Base-by-base conservation (phyloP, 2,888 invertebrate species). In the Cabera pusaria region DNA sequence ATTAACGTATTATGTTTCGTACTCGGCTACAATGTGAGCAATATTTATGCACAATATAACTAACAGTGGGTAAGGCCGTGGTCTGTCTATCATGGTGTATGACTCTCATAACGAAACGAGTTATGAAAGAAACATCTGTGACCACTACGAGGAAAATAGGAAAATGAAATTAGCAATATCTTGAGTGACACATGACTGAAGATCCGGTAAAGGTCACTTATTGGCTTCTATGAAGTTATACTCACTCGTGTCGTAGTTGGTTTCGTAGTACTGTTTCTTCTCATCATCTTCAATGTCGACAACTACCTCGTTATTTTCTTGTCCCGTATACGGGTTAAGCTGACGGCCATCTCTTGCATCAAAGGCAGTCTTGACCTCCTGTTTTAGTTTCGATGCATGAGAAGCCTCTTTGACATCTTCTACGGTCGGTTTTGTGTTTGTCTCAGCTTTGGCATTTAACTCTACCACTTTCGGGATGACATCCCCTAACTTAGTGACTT, bases 171-270 rank as follows among this genome's bases (percentile, higher is more conserved):
- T 14, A 14, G 14, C n/a, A n/a, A n/a, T n/a, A n/a, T n/a, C n/a
- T n/a, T n/a, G n/a, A n/a, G n/a, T n/a, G n/a, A n/a, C n/a, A 14
- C 2, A 14, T 14, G 14, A 14, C 14, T 14, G 4, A n/a, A 14
- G 3, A 14, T 14, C 14, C 14, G 14, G 14, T 3, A 2, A 14
- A 14, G 14, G 14, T 14, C 14, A 14, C 14, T 14, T n/a, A n/a
- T 14, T 14, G 14, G 2, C 14, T 14, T 14, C 14, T 14, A 14
- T 4, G n/a, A n/a, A 14, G 14, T 14, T 14, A 3, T 44, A 90
- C 92, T 93, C 82, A 94, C 95, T 94, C 54, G 92, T 93, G 61
- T 93, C 92, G 69, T 93, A 93, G 71, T 95, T 93, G 56, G 94
- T 94, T 63, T 93, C 93, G 54, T 93, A 91, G 67, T 95, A 95